Percentiles rank a stretch among this genome's conserved stretches.
These are phyloP conservation scores for Ahaetulla prasina DNA, from an alignment of 2,113 vertebrate species.

Conservation along the genomic window DNA sequence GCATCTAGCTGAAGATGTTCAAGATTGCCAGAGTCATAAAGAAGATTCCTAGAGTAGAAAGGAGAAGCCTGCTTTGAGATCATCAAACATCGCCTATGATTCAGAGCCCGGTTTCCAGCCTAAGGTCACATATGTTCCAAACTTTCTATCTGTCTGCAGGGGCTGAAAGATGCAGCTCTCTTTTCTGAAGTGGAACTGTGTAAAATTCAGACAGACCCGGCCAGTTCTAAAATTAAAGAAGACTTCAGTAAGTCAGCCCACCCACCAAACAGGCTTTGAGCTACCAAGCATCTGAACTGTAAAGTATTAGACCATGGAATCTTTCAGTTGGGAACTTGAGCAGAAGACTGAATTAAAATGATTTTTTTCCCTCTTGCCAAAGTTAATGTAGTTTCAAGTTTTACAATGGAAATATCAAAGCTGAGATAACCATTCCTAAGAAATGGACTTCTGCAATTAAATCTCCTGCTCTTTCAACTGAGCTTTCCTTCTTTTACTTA, in stretches of 20 bases:
- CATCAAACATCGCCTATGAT: background rate
- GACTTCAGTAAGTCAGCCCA: background rate
- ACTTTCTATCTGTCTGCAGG: background rate
- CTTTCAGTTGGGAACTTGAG: slow-evolving; percentile 24
- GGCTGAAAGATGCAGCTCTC: background rate
- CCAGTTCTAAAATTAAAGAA: slow-evolving; percentile 16
- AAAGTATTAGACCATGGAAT: slow-evolving; percentile 1
- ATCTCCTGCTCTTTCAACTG: background rate
- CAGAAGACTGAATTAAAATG: slow-evolving; percentile 10
- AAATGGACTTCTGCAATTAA: slow-evolving; percentile 16
- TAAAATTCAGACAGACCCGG: background rate
- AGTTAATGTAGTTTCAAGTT: slow-evolving; percentile 20
- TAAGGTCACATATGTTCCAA: background rate
- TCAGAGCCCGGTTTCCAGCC: background rate
- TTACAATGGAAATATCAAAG: background rate
- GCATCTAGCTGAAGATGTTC: background rate
- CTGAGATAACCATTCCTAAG: background rate
- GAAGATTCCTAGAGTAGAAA: background rate
- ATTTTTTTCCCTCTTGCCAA: background rate
- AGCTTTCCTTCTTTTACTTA: background rate
- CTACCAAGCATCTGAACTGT: slow-evolving; percentile 14
- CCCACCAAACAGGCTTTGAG: background rate
- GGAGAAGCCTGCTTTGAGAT: background rate
- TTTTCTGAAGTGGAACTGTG: background rate
- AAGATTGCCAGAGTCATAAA: background rate